phyloP scores from a whole-genome alignment of 1,140 invertebrate genomes.

The Hyphantria cunea region DNA sequence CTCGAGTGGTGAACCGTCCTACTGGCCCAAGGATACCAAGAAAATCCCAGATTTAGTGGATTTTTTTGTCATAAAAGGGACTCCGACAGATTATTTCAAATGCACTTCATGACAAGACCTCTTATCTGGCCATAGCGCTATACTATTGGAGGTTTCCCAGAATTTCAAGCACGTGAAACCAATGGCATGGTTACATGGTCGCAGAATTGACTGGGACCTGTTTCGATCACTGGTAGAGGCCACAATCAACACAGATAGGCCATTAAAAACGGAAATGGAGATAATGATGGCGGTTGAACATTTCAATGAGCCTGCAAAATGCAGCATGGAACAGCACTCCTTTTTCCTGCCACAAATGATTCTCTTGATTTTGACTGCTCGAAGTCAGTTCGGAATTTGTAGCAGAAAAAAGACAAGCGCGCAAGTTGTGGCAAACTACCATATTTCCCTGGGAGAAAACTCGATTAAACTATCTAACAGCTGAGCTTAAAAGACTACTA shows the following conservation, averaged over 20 bases:
- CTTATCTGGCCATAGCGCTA: constrained; percentile 16
- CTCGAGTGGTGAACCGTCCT: constrained; percentile 43
- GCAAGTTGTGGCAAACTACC: constrained; percentile 5
- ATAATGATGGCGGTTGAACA: constrained; percentile 25
- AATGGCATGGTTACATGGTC: constrained; percentile 15
- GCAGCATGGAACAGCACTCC: constrained; percentile 34
- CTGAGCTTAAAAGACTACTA: constrained; percentile 30
- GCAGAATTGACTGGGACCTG: constrained; percentile 32
- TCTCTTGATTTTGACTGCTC: neutral
- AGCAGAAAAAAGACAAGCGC: neutral
- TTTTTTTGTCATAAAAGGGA: constrained; percentile 12
- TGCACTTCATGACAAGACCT: constrained; percentile 3
- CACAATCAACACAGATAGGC: constrained; percentile 10
- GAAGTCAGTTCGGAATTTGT: neutral
- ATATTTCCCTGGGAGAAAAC: neutral
- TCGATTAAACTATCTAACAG: neutral
- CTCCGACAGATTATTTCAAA: neutral
- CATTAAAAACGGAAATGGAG: constrained; percentile 27
- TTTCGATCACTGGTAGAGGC: constrained; percentile 7
- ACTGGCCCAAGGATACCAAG: constrained; percentile 51
- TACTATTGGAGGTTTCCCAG: neutral
- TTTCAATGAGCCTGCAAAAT: constrained; percentile 34
- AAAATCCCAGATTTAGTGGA: constrained; percentile 57
- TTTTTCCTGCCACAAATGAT: neutral
- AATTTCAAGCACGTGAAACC: neutral